Evolutionary conservation across 2,888 invertebrate species (phyloP).

Genomic region (Drepana falcataria): DNA sequence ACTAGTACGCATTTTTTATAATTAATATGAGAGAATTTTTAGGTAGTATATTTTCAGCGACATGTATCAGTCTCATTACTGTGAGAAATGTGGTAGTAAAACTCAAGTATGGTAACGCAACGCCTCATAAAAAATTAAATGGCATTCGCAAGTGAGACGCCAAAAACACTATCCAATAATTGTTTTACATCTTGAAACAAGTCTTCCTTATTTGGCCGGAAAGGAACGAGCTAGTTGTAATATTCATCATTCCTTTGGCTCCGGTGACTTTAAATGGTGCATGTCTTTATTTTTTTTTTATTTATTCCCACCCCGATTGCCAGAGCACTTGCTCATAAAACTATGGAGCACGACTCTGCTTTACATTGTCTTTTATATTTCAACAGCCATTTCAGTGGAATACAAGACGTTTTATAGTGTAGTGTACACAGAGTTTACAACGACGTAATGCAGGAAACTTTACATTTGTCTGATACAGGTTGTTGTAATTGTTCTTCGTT

Average conservation of each 20-base stretch:
- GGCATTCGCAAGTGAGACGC: slow-evolving; percentile 22
- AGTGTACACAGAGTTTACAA: slow-evolving; percentile 26
- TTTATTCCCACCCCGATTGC: slow-evolving; percentile 66
- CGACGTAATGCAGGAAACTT: slow-evolving; percentile 21
- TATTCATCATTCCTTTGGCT: slow-evolving; percentile 69
- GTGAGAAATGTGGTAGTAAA: slow-evolving; percentile 9
- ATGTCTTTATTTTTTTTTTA: slow-evolving; percentile 45
- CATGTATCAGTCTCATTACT: slow-evolving; percentile 17
- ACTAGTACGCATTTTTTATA: too few species aligned
- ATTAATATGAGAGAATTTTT: too few species aligned
- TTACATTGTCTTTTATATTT: slow-evolving; percentile 66
- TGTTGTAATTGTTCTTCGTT: too few species aligned
- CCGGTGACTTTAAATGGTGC: slow-evolving; percentile 65
- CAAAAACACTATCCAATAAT: slow-evolving; percentile 34
- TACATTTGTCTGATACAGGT: slow-evolving; percentile 6
- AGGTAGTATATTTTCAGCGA: too few species aligned
- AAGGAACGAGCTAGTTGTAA: slow-evolving; percentile 52
- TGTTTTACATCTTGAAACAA: slow-evolving; percentile 40
- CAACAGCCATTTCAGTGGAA: slow-evolving; percentile 48
- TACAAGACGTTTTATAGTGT: slow-evolving; percentile 33
- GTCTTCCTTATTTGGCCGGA: slow-evolving; percentile 48
- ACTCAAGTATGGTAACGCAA: slow-evolving; percentile 20
- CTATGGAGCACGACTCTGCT: slow-evolving; percentile 55
- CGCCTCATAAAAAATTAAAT: slow-evolving; percentile 38
- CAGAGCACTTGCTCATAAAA: slow-evolving; percentile 65